Evolutionary conservation across 1,140 invertebrate genomes (phyloP), one percentile per base, ranked within the genome.

Genomic region (Trachymyrmex septentrionalis): DNA sequence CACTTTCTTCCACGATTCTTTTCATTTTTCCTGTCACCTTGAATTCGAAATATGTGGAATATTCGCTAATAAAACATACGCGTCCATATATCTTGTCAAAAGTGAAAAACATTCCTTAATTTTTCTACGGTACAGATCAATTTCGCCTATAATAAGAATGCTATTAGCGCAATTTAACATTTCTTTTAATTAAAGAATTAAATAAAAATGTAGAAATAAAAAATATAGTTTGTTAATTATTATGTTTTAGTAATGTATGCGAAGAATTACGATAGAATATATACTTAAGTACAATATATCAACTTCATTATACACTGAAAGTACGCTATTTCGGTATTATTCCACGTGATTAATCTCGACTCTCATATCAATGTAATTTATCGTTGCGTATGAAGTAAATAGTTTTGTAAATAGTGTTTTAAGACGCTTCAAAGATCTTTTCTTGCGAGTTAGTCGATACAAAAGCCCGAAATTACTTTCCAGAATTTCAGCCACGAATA

Each of bases 401-500:
- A 44, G 38, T 55, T 48, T 73, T 72, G 12, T 6, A 61, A 81
- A 69, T 71, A 57, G 30, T 55, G n/a, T 19, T 5, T 7, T 12
- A 72, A 38, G 24, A 14, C 14, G 21, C 21, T 34, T 24, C n/a
- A 50, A 50, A n/a, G 50, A 75, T 12, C 53, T 48, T 59, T n/a
- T 38, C 19, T 44, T 12, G 19, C 21, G 14, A 44, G 3, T n/a
- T 30, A 59, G 38, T 27, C 24, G n/a, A 21, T 4, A 27, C 24
- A 84, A 55, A 82, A 61, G 19, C 14, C 24, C 14, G 14, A 2
- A 73, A 6, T 55, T 24, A 4, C 16, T 27, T 14, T 30, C n/a
- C 14, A 14, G 48, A 81, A 55, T 81, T 81, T 3, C 16, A 1
- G 16, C 6, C 12, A 30, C 63, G 55, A 73, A 61, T 61, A 73